Evolutionary conservation across 2,888 invertebrate genomes (phyloP), one percentile per base, ranked within the genome.

Genomic region (Choristoneura rosaceana): DNA sequence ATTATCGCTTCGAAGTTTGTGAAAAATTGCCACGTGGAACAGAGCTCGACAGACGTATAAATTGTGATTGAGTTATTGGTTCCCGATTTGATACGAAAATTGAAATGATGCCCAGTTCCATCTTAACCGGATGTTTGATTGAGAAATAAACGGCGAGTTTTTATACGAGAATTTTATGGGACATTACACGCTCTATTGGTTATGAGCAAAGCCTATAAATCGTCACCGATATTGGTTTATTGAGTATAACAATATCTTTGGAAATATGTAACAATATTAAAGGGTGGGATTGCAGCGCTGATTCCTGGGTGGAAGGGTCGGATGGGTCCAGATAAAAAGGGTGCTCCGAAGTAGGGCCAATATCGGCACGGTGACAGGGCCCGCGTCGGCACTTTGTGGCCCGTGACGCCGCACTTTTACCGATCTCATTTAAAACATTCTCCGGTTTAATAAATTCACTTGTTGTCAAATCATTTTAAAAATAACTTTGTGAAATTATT

Each of bases 261-360:
- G 77, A 82, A 86, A 87, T 87, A 85, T 86, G 83, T 86, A 84
- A 82, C 82, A 85, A 85, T 87, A 87, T 86, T 83, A 86, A 87
- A 86, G 85, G 86, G 84, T 83, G 81, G 84, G 83, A 82, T 83
- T 80, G 81, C 80, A 77, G 81, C 87, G 87, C 90, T 89, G 91
- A 90, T 90, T 89, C 83, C 84, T 84, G 82, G 80, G 83, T 84
- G 82, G 74, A 80, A 91, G 89, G 91, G 91, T 90, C 85, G 86
- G 84, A 78, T 79, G 84, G 82, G 81, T 78, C 75, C 78, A 80
- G 87, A 89, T 91, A 90, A 91, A 91, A 92, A 90, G 92, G 92
- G 83, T 81, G 80, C 73, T 78, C 77, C 74, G 82, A 85, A 67
- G 66, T 82, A 83, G 83, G 83, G 80, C 79, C 84, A 85, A 88